phyloP scores from a whole-genome alignment of 2,888 invertebrate genomes.

The Brenthis ino region DNA sequence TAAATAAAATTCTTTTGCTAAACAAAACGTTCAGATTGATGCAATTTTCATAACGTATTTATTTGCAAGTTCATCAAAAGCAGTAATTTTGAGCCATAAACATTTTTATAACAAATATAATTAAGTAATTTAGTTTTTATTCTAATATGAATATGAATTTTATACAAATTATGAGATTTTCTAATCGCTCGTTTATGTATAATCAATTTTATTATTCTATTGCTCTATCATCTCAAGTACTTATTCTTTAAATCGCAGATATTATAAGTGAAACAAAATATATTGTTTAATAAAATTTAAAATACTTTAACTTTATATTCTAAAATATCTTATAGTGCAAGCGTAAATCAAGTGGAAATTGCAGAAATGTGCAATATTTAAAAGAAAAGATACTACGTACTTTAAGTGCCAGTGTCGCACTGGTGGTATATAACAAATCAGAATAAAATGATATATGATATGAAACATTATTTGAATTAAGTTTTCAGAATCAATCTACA shows the following conservation, averaged over 20 bases:
- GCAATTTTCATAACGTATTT: no score
- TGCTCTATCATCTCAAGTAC: no score
- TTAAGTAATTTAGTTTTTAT: no score
- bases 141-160: no score
- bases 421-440: constrained; percentile 16
- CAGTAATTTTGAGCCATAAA: no score
- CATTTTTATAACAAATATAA: no score
- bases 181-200: no score
- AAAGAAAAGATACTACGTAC: constrained; percentile 23
- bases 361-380: constrained; percentile 34
- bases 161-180: no score
- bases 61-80: no score
- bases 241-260: constrained; percentile 15
- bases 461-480: constrained; percentile 1
- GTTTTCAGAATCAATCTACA: background rate
- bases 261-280: constrained; percentile 33
- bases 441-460: constrained; percentile 12
- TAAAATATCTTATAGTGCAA: constrained; percentile 33
- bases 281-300: constrained; percentile 36
- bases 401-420: constrained; percentile 19
- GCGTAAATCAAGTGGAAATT: constrained; percentile 36
- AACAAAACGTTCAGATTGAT: no score
- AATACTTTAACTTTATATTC: constrained; percentile 34
- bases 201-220: no score
- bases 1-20: no score